Base-by-base conservation (phyloP, 2,888 invertebrate species). In the Drosophila neutralis region DNA sequence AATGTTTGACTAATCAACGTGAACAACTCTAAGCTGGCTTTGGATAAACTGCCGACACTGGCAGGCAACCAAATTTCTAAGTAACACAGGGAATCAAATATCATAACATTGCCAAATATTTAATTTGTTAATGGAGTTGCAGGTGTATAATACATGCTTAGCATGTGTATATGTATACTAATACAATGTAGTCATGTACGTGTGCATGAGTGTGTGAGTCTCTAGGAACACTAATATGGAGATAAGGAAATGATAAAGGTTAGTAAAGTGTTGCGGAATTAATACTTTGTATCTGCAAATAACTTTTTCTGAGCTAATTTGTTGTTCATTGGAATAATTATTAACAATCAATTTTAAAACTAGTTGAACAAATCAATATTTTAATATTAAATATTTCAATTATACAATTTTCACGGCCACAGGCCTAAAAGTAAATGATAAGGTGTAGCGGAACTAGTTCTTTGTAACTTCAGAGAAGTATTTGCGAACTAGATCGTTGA, bases 211-310 rank as follows among this genome's bases (percentile, higher is more conserved):
- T 51, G 6, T 36, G 21, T 62, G 51, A 45, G 13, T 53, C 29
- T 36, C 7, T 42, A n/a, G 2, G 2, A 13, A 10, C 24, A 15
- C 49, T 38, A 33, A 56, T 40, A 38, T 5, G 11, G 10, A 57
- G 59, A 76, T 68, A 73, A 77, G 49, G 27, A n/a, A 58, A 29
- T 48, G 33, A 56, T 53, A 72, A 72, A 21, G 40, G 13, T 35
- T 40, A 45, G 15, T 21, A 29, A 48, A 49, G 29, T 42, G 36
- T 53, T 60, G 13, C 21, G 33, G 13, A 67, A 38, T 56, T 56
- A 56, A 57, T 45, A 64, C 40, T 18, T 51, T 29, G 21, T 7
- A 45, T 27, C 33, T 29, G 27, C 18, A 29, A 2, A 6, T 36
- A 21, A 31, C 35, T 13, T 27, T 11, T 59, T 6, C 33, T 13